Evolutionary conservation across 2,888 invertebrate species (phyloP).

Genomic region (Eudasyphora cyanicolor): DNA sequence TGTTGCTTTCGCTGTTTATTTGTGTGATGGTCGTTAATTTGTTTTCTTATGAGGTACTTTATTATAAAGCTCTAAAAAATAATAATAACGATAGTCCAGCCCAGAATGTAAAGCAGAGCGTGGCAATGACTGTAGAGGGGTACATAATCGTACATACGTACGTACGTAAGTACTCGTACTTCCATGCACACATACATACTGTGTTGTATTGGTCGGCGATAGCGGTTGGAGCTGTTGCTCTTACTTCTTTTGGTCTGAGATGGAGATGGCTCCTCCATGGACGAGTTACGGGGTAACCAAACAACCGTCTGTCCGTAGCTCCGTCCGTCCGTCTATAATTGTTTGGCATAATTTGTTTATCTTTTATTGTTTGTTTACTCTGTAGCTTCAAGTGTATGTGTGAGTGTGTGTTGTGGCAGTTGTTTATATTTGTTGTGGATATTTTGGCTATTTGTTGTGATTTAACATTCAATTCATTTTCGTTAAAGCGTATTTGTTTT

Average conservation of each 20-base stretch:
- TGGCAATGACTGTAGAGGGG: conserved; percentile 18
- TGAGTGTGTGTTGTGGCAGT: not conserved
- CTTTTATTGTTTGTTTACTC: conserved; percentile 57
- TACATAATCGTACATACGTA: not conserved
- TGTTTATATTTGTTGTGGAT: conserved; percentile 40
- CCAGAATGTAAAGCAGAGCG: conserved; percentile 48
- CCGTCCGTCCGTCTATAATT: conserved; percentile 24
- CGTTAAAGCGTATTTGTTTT: conserved; percentile 41
- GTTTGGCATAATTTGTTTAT: conserved; percentile 61
- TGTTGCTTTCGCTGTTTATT: conserved; percentile 22
- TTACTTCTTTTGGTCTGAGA: not conserved
- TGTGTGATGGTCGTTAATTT: conserved; percentile 60
- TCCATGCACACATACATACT: not conserved
- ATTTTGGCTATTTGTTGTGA: conserved; percentile 47
- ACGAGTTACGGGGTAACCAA: conserved; percentile 25
- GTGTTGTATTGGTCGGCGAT: no score
- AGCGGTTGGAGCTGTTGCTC: not conserved
- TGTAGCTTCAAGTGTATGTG: not conserved
- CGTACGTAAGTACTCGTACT: not conserved
- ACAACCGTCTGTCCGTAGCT: not conserved
- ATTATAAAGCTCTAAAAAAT: conserved; percentile 59
- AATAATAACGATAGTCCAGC: conserved; percentile 41
- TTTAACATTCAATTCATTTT: conserved; percentile 60
- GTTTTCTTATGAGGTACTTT: conserved; percentile 62
- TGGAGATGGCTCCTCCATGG: not conserved